Evolutionary conservation across 2,113 vertebrate species (phyloP), one percentile per base, ranked within the genome.

Genomic region (Triplophysa tibetana): DNA sequence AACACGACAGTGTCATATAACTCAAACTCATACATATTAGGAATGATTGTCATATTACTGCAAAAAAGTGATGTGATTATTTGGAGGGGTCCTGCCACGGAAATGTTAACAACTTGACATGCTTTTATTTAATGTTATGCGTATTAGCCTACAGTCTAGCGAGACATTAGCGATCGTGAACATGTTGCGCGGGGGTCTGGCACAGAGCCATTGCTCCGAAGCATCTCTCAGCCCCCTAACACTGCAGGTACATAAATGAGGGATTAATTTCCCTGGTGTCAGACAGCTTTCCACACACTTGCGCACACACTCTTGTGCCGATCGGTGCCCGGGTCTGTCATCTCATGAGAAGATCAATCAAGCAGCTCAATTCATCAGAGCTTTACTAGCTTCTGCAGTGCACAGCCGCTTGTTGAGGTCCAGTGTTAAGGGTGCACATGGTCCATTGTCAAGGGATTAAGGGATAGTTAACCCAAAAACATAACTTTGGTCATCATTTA

Each of bases 161-260:
- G 66, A 17, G 16, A 10, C 54, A 11, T 50, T 24, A 68, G 61
- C 45, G 3, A 50, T 26, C 29, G 33, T 67, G 43, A 61, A 41
- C 0, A 24, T 43, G 79, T 72, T 11, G 41, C 19, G 61, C 38
- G 52, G 69, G 48, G 64, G 52, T n/a, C 66, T 75, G 81, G 81
- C 81, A n/a, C 54, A 4, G 60, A 56, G 64, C 21, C 70, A 74
- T 54, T 33, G 62, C 45, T 79, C 77, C 75, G 17, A n/a, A 70
- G 48, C 65, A 62, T 79, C 48, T 62, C 24, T 82, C 81, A 82
- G 81, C 69, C 69, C 69, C 45, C 70, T 82, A 61, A 69, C 81
- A 45, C 69, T 79, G 77, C 77, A 75, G 77, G 77, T 75, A 75
- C 48, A 75, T 79, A 83, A 83, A 79, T 65, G 81, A 83, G 81